Evolutionary conservation across 2,888 invertebrate species (phyloP).

Genomic region (Sympetrum striolatum): DNA sequence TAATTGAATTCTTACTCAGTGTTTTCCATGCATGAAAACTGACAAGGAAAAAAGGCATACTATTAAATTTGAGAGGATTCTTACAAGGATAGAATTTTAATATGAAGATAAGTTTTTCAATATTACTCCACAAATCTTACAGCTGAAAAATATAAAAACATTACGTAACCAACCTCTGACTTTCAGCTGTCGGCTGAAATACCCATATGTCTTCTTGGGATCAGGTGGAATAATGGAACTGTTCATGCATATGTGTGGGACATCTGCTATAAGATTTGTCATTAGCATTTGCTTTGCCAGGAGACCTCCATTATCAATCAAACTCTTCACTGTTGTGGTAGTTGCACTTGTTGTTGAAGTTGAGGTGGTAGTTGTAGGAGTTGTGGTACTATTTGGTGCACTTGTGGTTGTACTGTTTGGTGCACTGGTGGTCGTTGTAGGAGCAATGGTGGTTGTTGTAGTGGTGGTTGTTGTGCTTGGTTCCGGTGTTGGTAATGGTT

Average conservation of each 20-base stretch:
- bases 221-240: conserved; percentile 69
- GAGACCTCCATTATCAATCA: not conserved
- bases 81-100: too few species aligned
- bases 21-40: too few species aligned
- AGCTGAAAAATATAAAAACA: too few species aligned
- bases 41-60: too few species aligned
- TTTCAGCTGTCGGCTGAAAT: conserved; percentile 70
- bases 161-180: conserved; percentile 67
- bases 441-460: conserved; percentile 58
- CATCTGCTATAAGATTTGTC: conserved; percentile 45
- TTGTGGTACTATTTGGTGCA: too few species aligned
- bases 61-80: too few species aligned
- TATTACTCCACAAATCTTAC: too few species aligned
- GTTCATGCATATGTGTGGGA: conserved; percentile 66
- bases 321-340: conserved; percentile 51
- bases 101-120: too few species aligned
- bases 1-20: too few species aligned
- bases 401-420: not conserved
- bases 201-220: conserved; percentile 74
- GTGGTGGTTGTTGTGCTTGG: conserved; percentile 60
- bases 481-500: conserved; percentile 59
- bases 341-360: conserved; percentile 44
- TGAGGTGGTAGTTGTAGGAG: not conserved
- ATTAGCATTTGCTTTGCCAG: not conserved
- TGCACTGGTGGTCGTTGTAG: conserved; percentile 58